Evolutionary conservation across 2,797 vertebrate genomes (phyloP).

Genomic region (Mormyrops attenuatus): DNA sequence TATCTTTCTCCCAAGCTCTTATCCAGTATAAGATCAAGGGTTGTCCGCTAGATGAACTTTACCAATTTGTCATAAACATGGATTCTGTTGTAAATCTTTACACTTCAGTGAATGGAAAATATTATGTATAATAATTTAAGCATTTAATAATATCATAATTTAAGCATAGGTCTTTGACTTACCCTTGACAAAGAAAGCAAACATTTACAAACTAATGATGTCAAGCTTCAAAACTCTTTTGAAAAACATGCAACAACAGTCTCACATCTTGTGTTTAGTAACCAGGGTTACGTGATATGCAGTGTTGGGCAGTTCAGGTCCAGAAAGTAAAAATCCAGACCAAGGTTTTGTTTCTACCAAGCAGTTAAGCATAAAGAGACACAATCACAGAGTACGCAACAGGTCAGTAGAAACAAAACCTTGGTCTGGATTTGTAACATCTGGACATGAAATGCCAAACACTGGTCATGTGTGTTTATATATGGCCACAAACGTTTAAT

Average conservation of each 20-base stretch:
- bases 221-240: not conserved
- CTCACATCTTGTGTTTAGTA: not conserved
- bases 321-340: not conserved
- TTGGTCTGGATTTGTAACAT: not conserved
- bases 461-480: not conserved
- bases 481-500: not conserved
- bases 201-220: not conserved
- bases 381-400: not conserved
- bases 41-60: constrained; percentile 5
- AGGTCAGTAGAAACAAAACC: not conserved
- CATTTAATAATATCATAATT: not conserved
- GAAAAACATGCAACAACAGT: not conserved
- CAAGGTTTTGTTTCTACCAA: not conserved
- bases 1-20: not conserved
- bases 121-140: not conserved
- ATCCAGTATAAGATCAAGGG: not conserved
- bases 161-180: not conserved
- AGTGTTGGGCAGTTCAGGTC: not conserved
- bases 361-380: not conserved
- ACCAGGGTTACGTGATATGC: not conserved
- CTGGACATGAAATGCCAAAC: not conserved
- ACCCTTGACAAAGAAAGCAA: not conserved
- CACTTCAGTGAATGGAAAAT: not conserved
- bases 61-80: constrained; percentile 4
- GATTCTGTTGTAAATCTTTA: constrained; percentile 2